A percentile compares a stretch with the other conserved stretches of the same genome.
These are phyloP conservation scores for Ariolimax columbianus DNA, from an alignment of 2,888 invertebrate genomes.

Conservation along the genomic window DNA sequence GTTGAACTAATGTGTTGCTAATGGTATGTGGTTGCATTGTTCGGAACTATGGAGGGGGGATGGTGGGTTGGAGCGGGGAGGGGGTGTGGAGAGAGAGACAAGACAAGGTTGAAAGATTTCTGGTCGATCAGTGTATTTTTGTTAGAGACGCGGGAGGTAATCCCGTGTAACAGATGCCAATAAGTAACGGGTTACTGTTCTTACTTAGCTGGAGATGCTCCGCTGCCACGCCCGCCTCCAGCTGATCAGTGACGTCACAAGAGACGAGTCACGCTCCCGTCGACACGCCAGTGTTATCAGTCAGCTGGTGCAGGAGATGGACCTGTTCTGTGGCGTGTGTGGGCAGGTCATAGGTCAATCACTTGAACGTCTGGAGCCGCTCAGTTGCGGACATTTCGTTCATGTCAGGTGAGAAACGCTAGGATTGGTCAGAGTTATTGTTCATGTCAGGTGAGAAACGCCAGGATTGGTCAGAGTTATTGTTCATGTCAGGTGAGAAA, in stretches of 20 bases:
- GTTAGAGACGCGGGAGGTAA: too few species aligned
- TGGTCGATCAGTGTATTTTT: too few species aligned
- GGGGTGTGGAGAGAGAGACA: too few species aligned
- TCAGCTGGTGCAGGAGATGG: slow-evolving; percentile 84
- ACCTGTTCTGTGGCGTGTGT: slow-evolving; percentile 89
- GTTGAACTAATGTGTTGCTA: too few species aligned
- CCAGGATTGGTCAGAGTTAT: too few species aligned
- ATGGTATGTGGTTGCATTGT: too few species aligned
- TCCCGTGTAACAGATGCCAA: too few species aligned
- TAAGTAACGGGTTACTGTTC: too few species aligned
- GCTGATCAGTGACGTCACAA: slow-evolving; percentile 88
- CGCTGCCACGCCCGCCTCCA: slow-evolving; percentile 85
- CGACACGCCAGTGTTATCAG: slow-evolving; percentile 82
- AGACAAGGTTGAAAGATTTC: too few species aligned
- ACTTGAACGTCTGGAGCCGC: slow-evolving; percentile 85
- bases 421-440: too few species aligned
- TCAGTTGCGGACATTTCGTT: slow-evolving; percentile 92
- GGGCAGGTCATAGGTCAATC: slow-evolving; percentile 86
- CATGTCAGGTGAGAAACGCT: slow-evolving; percentile 80
- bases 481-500: slow-evolving; percentile 61
- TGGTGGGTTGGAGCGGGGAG: too few species aligned
- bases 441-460: slow-evolving; percentile 59
- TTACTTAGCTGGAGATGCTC: slow-evolving; percentile 76
- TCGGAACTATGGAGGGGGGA: too few species aligned
- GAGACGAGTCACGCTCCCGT: slow-evolving; percentile 88